phyloP scores from a whole-genome alignment of 2,888 invertebrate species.

The Noctua janthina region DNA sequence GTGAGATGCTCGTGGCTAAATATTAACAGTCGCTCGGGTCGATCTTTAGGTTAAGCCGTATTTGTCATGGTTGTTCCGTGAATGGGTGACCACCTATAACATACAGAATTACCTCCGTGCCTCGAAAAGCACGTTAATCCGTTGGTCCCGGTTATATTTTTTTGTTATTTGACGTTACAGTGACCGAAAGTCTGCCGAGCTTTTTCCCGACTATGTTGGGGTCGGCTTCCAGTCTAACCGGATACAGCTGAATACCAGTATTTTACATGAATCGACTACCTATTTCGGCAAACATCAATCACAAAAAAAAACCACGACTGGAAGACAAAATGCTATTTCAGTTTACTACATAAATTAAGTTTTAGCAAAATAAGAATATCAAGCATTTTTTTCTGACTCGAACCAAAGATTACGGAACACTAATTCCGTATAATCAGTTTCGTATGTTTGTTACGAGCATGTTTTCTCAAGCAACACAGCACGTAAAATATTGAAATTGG shows the following conservation, averaged over 20 bases:
- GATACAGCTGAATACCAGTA: too few species aligned
- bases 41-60: not conserved
- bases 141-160: too few species aligned
- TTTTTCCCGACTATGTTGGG: too few species aligned
- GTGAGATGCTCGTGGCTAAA: not conserved
- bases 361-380: not conserved
- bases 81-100: not conserved
- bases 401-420: not conserved
- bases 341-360: not conserved
- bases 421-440: constrained; percentile 29
- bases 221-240: too few species aligned
- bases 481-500: constrained; percentile 45
- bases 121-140: too few species aligned
- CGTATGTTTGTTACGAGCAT: constrained; percentile 33
- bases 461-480: constrained; percentile 25
- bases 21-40: too few species aligned
- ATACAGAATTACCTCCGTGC: too few species aligned
- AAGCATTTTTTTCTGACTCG: not conserved
- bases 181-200: too few species aligned
- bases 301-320: not conserved
- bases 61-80: not conserved
- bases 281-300: not conserved
- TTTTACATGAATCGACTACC: too few species aligned
- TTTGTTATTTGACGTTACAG: too few species aligned
- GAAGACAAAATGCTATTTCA: not conserved